Conservation (phyloP, 2,888 invertebrate genomes). For the Chymomyza procnemis region DNA sequence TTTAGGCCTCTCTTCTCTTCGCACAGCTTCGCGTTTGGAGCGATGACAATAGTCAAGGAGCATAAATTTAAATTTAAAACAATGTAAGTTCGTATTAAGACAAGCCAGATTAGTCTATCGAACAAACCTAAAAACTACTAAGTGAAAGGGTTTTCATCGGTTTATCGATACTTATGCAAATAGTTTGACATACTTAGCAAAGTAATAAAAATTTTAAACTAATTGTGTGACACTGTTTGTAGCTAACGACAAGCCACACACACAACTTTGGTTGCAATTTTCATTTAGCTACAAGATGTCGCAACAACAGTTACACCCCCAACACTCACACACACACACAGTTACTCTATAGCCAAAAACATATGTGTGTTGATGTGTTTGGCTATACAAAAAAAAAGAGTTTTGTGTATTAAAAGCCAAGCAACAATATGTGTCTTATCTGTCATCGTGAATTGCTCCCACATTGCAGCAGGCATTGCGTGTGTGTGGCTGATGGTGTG, state of each 20-base stretch:
- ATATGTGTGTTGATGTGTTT: background rate
- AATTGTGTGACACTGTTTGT: background rate
- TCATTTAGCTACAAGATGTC: conserved; percentile 1
- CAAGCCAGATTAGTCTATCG: too few relatives aligned
- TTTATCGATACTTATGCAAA: too few relatives aligned
- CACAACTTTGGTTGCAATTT: conserved; percentile 9
- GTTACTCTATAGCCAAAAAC: background rate
- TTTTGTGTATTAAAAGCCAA: conserved; percentile 15
- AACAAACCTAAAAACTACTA: too few relatives aligned
- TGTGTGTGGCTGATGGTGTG: background rate
- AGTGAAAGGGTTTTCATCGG: too few relatives aligned
- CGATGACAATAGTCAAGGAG: too few relatives aligned
- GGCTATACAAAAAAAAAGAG: background rate
- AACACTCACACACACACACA: conserved; percentile 3
- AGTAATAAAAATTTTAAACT: background rate
- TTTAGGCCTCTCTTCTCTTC: too few relatives aligned
- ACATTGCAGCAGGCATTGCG: background rate
- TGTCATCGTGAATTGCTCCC: conserved; percentile 49
- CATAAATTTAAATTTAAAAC: too few relatives aligned
- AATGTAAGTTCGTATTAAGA: too few relatives aligned
- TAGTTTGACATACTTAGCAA: too few relatives aligned
- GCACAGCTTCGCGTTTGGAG: too few relatives aligned
- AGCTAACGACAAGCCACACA: conserved; percentile 4
- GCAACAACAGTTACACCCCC: conserved; percentile 10
- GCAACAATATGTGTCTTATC: conserved; percentile 64